Evolutionary conservation across 2,797 vertebrate genomes (phyloP), one percentile per base, ranked within the genome.

Genomic region (Hemitrygon akajei): DNA sequence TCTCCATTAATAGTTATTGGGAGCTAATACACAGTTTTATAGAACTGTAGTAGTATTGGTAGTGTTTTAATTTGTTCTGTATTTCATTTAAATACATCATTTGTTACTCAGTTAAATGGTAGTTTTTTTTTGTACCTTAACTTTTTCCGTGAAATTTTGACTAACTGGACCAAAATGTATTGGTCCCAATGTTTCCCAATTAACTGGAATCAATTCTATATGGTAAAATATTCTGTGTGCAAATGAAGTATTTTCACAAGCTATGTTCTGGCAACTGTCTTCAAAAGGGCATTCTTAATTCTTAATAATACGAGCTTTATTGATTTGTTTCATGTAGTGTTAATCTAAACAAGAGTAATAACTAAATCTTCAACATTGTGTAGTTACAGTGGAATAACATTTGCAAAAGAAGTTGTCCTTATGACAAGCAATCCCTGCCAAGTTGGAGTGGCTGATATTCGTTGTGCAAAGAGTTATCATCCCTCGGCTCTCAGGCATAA

Each of bases 341-440:
- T 89, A n/a, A 37, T 89, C 86, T n/a, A n/a, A 66, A 69, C 10
- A 89, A 89, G 18, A 37, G 86, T 34, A 60, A 16, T 87, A 66
- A 20, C 30, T 87, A 87, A 87, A 1, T 60, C 58, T 63, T 66
- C 84, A 87, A 66, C 84, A 37, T 69, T 89, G 63, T 7, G 63
- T 69, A 18, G n/a, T 69, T 69, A 63, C 60, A 89, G 16, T 34
- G n/a, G n/a, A 66, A 16, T 69, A 66, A 69, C 30, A 37, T 69
- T 34, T 37, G 60, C 63, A 69, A 69, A 37, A 37, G 86, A 34
- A 34, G 3, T 16, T 37, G 86, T 60, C 86, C 60, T 89, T 89
- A 60, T 89, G 60, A 89, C 18, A 37, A 89, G 86, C 60, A 37
- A 80, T 37, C 60, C n/a, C 60, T 89, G 86, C 86, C 86, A 89